These are phyloP conservation scores for Urechis unicinctus DNA, from an alignment of 2,888 invertebrate genomes.

Conservation along the genomic window DNA sequence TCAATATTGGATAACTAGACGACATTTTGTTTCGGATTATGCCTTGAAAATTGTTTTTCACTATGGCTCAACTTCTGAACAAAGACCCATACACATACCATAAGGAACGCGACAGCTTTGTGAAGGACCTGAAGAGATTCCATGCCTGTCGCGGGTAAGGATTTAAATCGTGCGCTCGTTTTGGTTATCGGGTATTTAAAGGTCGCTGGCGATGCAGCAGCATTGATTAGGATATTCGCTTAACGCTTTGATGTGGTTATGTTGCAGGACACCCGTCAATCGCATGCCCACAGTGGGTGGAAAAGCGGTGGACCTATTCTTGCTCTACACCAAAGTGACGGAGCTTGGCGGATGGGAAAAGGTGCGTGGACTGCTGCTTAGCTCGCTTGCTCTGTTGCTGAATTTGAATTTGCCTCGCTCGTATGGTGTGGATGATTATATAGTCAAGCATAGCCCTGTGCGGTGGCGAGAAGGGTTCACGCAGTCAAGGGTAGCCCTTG, in stretches of 20 bases:
- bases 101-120: conserved; percentile 72
- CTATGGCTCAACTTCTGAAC: conserved; percentile 62
- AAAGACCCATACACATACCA: conserved; percentile 70
- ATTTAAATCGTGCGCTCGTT: too few species aligned
- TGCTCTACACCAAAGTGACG: conserved; percentile 84
- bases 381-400: not conserved
- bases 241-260: too few species aligned
- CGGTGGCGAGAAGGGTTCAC: too few species aligned
- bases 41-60: not conserved
- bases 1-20: not conserved
- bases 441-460: too few species aligned
- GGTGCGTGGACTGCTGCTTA: conserved; percentile 59
- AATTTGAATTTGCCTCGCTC: conserved; percentile 33
- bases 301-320: conserved; percentile 82
- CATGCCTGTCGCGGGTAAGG: conserved; percentile 87
- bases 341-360: conserved; percentile 90
- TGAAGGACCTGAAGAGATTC: conserved; percentile 80
- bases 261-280: conserved; percentile 62
- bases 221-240: too few species aligned
- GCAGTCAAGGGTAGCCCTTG: too few species aligned
- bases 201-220: too few species aligned
- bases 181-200: too few species aligned
- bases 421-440: too few species aligned
- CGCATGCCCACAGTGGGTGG: conserved; percentile 77
- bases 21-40: not conserved